Percentiles rank a stretch among this genome's conserved stretches.
These are phyloP conservation scores for Tinea pellionella DNA, from an alignment of 2,888 invertebrate species.

Conservation along the genomic window DNA sequence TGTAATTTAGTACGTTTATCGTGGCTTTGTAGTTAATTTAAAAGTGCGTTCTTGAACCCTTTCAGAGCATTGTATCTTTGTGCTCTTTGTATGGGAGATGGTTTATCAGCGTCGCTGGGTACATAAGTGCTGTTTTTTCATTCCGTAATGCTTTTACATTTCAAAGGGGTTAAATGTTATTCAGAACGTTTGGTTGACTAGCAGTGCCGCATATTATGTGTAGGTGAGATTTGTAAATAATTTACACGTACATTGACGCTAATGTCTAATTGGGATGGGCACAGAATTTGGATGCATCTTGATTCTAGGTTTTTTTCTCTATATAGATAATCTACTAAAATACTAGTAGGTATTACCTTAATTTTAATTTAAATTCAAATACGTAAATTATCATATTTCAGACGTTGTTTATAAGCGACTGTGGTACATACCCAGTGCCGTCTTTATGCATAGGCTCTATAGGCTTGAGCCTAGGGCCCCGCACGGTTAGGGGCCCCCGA, in stretches of 20 bases:
- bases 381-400: too few relatives aligned
- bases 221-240: conserved; percentile 44
- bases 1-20: conserved; percentile 36
- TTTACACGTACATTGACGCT: conserved; percentile 10
- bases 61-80: conserved; percentile 71
- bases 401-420: too few relatives aligned
- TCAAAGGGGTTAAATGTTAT: conserved; percentile 70
- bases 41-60: conserved; percentile 71
- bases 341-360: too few relatives aligned
- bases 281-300: too few relatives aligned
- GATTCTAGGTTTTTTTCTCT: too few relatives aligned
- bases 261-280: too few relatives aligned
- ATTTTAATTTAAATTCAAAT: too few relatives aligned
- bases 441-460: too few relatives aligned
- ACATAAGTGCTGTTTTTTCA: conserved; percentile 71
- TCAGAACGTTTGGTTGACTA: conserved; percentile 49
- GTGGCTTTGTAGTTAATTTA: conserved; percentile 55
- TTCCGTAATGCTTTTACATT: conserved; percentile 70
- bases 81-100: conserved; percentile 68
- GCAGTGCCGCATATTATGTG: conserved; percentile 46
- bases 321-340: too few relatives aligned
- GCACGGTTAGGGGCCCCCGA: too few relatives aligned
- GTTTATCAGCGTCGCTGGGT: conserved; percentile 68
- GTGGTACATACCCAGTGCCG: too few relatives aligned
- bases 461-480: too few relatives aligned